A percentile compares a stretch with the other conserved stretches of the same genome.
Evolutionary conservation across 2,113 vertebrate species (phyloP).

Genomic region (Lagopus leucura): DNA sequence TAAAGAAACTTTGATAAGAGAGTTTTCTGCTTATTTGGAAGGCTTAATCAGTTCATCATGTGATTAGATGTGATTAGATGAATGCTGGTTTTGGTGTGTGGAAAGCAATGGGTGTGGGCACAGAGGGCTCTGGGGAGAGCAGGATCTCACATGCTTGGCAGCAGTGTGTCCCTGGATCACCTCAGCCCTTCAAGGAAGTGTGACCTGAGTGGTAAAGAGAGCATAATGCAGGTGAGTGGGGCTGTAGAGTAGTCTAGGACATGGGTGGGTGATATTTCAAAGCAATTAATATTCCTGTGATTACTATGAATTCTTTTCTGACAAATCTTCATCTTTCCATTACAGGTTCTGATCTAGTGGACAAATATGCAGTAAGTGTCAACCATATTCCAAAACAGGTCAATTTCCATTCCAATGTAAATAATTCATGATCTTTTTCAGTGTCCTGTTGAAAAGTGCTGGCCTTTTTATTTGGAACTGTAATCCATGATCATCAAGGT

Average conservation of each 20-base stretch:
- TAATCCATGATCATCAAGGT: rapidly evolving
- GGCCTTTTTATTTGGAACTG: not conserved
- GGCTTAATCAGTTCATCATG: not conserved
- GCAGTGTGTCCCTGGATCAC: not conserved
- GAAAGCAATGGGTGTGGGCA: not conserved
- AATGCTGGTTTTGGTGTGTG: not conserved
- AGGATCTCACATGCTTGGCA: not conserved
- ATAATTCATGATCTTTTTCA: not conserved
- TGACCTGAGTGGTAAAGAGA: not conserved
- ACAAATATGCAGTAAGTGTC: conserved; percentile 49
- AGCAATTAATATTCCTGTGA: not conserved
- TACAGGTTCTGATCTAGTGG: conserved; percentile 34
- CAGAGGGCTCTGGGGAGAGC: not conserved
- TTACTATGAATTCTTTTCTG: not conserved
- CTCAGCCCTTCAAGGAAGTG: not conserved
- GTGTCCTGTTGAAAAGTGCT: not conserved
- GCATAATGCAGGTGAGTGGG: not conserved
- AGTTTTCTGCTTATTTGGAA: not conserved
- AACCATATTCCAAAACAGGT: not conserved
- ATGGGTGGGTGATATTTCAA: not conserved
- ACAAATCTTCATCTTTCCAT: not conserved
- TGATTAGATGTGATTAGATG: not conserved
- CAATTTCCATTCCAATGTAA: not conserved
- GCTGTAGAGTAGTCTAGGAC: not conserved
- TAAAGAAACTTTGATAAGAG: not conserved